These are phyloP conservation scores for Mus minutoides DNA, from an alignment of 2,797 vertebrate genomes.

Conservation along the genomic window DNA sequence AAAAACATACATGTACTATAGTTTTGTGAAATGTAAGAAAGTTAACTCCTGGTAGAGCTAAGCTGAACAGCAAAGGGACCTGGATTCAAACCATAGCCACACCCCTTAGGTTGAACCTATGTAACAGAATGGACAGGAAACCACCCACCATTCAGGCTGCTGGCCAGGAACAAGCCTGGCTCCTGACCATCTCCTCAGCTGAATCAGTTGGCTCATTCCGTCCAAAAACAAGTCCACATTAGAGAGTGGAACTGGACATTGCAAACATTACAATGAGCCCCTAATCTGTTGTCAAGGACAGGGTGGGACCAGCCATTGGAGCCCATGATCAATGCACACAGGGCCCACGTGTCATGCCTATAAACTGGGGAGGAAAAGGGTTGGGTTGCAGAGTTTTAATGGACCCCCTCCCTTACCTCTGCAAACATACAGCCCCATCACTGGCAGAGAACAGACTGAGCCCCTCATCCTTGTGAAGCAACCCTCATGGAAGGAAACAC, in stretches of 20 bases:
- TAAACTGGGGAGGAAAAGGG: background rate
- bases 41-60: fast-evolving
- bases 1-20: background rate
- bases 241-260: background rate
- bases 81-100: background rate
- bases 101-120: background rate
- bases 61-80: background rate
- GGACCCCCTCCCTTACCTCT: background rate
- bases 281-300: background rate
- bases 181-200: background rate
- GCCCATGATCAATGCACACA: fast-evolving
- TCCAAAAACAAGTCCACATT: background rate
- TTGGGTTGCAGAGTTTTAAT: background rate
- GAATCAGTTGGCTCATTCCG: background rate
- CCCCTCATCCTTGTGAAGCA: background rate
- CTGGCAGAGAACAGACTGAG: background rate
- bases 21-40: background rate
- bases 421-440: background rate
- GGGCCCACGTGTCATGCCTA: background rate
- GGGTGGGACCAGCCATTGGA: background rate
- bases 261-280: background rate
- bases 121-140: background rate
- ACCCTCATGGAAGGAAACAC: background rate
- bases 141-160: background rate
- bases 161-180: background rate